Evolutionary conservation across 2,888 invertebrate genomes (phyloP), one percentile per base, ranked within the genome.

Genomic region (Ischnus inquisitorius): DNA sequence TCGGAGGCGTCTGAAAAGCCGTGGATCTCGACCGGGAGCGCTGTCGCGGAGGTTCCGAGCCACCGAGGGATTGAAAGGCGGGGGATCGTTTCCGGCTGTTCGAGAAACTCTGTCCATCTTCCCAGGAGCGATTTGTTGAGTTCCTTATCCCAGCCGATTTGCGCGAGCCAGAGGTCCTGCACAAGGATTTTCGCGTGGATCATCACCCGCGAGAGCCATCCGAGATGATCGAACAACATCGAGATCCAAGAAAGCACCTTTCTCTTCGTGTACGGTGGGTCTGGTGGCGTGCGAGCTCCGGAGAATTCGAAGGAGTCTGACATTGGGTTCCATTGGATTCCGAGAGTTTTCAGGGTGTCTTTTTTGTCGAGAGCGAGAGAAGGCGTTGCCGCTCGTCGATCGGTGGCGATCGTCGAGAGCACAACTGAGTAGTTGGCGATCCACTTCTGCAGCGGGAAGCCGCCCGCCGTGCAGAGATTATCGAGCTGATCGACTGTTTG

Each of bases 1-100:
- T 74, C 54, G 19, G 82, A 84, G 12, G 84, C 84, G 43, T 84
- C 84, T n/a, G 75, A 64, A 48, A 82, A 84, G 4, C 82, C 82
- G 65, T 84, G 82, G 12, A 84, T 22, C 22, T 77, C 75, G 5
- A 62, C 41, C 14, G 46, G 41, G 19, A 28, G 14, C 10, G 8
- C 39, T n/a, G 65, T 16, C 6, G 28, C 16, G 19, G 34, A 60
- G 14, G 51, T 41, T 19, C 75, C 72, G 8, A 68, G 67, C 82
- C 82, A 82, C 22, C 82, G 76, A n/a, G 62, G 62, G n/a, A n/a
- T n/a, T n/a, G n/a, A 62, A 8, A 62, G 16, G 14, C n/a, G 62
- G 34, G 62, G 62, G 3, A 62, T 14, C 14, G n/a, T 62, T 10
- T 67, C 22, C 3, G 80, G 34, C n/a, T 71, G 43, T 14, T 65